Conservation (phyloP, 2,797 vertebrate species). For the Bradypus variegatus region DNA sequence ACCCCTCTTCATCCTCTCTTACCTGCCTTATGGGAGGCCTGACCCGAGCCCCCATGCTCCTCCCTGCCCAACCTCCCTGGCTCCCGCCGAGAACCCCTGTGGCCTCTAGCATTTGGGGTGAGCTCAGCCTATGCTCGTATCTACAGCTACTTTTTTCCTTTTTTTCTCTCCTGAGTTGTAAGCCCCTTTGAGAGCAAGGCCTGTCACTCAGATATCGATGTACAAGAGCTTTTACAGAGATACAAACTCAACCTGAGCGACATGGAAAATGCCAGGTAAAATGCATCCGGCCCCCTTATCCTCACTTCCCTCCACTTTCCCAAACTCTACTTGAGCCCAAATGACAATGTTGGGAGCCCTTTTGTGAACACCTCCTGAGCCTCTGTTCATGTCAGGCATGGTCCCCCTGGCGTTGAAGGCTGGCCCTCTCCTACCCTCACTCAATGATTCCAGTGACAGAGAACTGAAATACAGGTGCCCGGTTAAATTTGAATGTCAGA, state of each 20-base stretch:
- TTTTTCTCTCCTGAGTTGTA: neutral
- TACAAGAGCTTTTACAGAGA: neutral
- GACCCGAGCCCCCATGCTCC: rapidly evolving
- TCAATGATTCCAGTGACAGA: neutral
- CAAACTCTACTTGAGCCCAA: neutral
- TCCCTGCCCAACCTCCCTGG: neutral
- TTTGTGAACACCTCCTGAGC: neutral
- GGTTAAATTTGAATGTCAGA: neutral
- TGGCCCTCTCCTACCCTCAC: neutral
- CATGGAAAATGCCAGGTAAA: no score
- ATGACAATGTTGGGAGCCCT: neutral
- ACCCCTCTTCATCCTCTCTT: neutral
- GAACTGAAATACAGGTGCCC: neutral
- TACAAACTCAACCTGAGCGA: neutral
- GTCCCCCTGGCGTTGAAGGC: neutral
- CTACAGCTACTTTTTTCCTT: neutral
- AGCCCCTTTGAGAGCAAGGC: neutral
- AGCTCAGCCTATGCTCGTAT: neutral
- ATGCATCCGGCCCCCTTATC: neutral
- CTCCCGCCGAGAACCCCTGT: neutral
- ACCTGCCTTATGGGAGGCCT: neutral
- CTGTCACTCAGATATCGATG: neutral
- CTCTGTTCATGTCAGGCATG: neutral
- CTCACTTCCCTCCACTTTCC: neutral
- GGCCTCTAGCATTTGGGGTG: neutral